Evolutionary conservation across 2,113 vertebrate species (phyloP).

Genomic region (Stegostoma tigrinum): DNA sequence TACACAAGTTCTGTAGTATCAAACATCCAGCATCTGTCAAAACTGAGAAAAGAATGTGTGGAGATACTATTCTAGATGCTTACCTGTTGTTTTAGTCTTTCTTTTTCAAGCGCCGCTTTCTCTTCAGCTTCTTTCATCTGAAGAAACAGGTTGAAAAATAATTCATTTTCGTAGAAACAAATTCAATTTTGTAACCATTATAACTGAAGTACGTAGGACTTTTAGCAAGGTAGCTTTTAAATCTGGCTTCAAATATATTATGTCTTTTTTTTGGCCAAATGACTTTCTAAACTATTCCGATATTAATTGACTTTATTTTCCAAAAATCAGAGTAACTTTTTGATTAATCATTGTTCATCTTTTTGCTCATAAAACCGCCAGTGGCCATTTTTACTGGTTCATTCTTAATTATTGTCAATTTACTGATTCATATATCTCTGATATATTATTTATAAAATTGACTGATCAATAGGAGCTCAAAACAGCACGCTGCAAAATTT

Average conservation of each 20-base stretch:
- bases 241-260: not conserved
- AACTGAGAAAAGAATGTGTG: not conserved
- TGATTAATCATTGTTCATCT: not conserved
- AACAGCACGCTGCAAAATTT: not conserved
- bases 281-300: not conserved
- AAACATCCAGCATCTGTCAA: not conserved
- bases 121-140: constrained; percentile 84
- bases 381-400: not conserved
- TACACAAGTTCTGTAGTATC: no score
- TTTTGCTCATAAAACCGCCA: not conserved
- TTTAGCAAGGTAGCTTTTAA: not conserved
- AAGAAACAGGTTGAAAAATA: constrained; percentile 44
- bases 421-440: no score
- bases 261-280: not conserved
- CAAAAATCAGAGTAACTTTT: not conserved
- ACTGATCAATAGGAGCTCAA: not conserved
- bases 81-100: constrained; percentile 82
- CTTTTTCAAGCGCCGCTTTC: constrained; percentile 72
- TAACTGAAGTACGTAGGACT: not conserved
- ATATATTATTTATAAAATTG: not conserved
- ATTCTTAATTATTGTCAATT: no score
- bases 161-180: not conserved
- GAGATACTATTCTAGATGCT: not conserved
- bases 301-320: not conserved
- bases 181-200: not conserved